Base-by-base conservation (phyloP, 2,888 invertebrate species). In the Byasa hedistus region DNA sequence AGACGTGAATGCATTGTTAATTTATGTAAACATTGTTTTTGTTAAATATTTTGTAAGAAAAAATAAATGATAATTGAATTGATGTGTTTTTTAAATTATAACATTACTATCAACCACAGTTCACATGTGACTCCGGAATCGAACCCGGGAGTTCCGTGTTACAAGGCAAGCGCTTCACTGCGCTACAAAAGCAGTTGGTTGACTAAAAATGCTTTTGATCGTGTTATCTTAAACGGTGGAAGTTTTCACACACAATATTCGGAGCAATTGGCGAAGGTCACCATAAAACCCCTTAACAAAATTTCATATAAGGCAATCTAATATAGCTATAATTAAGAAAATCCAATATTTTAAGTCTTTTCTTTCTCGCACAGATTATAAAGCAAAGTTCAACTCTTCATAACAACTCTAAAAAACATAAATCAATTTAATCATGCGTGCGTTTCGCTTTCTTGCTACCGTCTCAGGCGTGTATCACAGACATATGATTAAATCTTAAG, bases 401-500 rank as follows among this genome's bases (percentile, higher is more conserved):
- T 48, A 48, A n/a, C 48, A 19, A 48, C 3, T 48, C 8, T 48
- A 19, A 7, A 48, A 48, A 48, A 48, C 1, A 22, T 8, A 54
- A 54, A 23, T 3, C 7, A 54, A 54, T 54, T 22, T 54, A 36
- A 44, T 21, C n/a, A 61, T 66, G 66, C 66, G 66, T 66, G 66
- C 39, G 86, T 81, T 69, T 72, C 86, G 86, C 87, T 87, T 87
- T 87, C 87, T 86, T 78, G 75, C 68, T 79, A 39, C 66, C 3
- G 70, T 61, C 69, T 70, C 57, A n/a, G 17, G 48, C 57, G 54
- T 44, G 71, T 72, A 71, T 75, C 72, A 66, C 68, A 73, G 72
- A 75, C 75, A 75, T 72, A 73, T 69, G 76, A 77, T 74, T 73
- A 72, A 79, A 76, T 80, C 76, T 79, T 77, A 77, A 78, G 78